Percentiles rank a stretch among this genome's conserved stretches.
Evolutionary conservation across 2,113 vertebrate genomes (phyloP).

Genomic region (Menura novaehollandiae): DNA sequence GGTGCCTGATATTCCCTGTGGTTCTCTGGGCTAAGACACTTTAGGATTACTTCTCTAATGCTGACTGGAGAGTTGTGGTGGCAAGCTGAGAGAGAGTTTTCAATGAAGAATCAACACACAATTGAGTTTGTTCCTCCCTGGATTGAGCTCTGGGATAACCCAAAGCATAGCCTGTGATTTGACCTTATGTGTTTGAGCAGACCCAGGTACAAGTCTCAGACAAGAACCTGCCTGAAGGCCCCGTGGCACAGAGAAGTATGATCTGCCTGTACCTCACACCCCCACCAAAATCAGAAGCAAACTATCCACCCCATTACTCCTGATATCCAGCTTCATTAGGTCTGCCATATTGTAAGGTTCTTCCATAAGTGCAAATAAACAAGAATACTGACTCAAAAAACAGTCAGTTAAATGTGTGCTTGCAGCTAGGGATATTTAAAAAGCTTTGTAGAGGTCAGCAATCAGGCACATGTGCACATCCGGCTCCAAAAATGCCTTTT

Average conservation of each 20-base stretch:
- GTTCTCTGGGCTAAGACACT: neutral
- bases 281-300: neutral
- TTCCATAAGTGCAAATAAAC: neutral
- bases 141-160: neutral
- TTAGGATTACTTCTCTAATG: neutral
- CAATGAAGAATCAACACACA: neutral
- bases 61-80: neutral
- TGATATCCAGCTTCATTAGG: neutral
- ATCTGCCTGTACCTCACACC: neutral
- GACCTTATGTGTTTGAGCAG: neutral
- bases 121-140: neutral
- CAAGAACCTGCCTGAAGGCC: neutral
- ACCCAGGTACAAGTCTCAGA: neutral
- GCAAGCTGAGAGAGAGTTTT: neutral
- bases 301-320: neutral
- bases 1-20: neutral
- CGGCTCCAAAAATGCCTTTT: slow-evolving; percentile 32
- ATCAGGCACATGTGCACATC: neutral
- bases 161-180: neutral
- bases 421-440: neutral
- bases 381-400: neutral
- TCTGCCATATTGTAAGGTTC: neutral
- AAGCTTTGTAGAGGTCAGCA: slow-evolving; percentile 15
- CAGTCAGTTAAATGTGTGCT: neutral
- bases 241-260: neutral